phyloP scores from a whole-genome alignment of 2,797 vertebrate species.

The Chloroceryle inda region DNA sequence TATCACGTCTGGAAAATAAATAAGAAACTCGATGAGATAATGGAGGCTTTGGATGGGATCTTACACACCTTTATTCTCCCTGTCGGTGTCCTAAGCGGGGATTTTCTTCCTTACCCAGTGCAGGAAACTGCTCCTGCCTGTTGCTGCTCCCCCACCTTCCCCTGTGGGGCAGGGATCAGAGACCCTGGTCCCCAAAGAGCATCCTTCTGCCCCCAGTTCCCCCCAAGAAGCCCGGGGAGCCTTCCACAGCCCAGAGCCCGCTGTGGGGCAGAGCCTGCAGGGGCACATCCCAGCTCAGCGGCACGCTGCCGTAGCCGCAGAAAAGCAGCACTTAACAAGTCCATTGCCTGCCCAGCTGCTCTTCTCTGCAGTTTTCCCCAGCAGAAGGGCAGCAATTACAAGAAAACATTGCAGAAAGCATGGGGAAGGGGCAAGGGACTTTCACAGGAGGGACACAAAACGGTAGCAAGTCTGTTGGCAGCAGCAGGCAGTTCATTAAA shows the following conservation, averaged over 20 bases:
- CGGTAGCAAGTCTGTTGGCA: not conserved
- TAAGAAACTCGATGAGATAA: not conserved
- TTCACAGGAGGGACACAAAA: not conserved
- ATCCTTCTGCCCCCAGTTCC: not conserved
- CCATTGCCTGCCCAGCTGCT: not conserved
- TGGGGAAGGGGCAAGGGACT: not conserved
- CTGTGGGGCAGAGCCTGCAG: not conserved
- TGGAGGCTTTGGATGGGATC: not conserved
- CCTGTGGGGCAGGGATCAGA: not conserved
- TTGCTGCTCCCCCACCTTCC: not conserved
- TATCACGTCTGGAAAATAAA: not conserved
- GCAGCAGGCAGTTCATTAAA: not conserved
- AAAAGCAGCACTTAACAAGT: rapidly evolving
- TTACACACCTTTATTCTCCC: not conserved
- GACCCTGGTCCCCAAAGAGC: not conserved
- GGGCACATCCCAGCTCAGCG: rapidly evolving
- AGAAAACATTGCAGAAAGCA: not conserved
- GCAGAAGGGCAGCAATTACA: not conserved
- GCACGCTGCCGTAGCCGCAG: rapidly evolving
- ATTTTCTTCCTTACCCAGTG: rapidly evolving
- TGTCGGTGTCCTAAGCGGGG: rapidly evolving
- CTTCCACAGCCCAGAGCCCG: not conserved
- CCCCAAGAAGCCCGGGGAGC: rapidly evolving
- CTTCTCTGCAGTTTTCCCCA: not conserved
- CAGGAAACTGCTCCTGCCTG: not conserved